Evolutionary conservation across 2,113 vertebrate genomes (phyloP).

Genomic region (Empidonax alnorum): DNA sequence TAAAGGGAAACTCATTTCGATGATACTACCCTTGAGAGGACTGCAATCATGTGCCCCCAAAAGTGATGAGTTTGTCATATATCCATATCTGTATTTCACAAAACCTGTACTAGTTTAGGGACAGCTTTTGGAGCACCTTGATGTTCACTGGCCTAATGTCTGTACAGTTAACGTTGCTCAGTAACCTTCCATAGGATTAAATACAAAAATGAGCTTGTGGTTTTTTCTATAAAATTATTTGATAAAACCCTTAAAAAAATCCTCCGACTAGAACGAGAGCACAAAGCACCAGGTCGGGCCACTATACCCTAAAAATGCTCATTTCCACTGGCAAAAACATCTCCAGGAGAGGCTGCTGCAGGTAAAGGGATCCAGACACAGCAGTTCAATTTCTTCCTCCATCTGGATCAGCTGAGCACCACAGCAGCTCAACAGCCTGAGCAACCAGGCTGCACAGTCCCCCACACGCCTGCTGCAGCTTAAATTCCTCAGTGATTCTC

Average conservation of each 20-base stretch:
- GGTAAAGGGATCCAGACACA: background rate
- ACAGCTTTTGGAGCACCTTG: background rate
- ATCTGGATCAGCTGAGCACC: background rate
- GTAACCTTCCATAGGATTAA: background rate
- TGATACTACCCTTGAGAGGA: background rate
- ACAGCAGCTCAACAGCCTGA: background rate
- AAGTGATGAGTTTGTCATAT: background rate
- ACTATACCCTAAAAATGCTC: background rate
- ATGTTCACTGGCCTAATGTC: background rate
- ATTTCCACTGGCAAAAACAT: background rate
- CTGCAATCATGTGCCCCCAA: background rate
- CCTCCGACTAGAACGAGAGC: background rate
- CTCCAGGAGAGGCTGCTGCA: background rate
- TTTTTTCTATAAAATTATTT: background rate
- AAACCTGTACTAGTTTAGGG: background rate
- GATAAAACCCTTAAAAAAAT: background rate
- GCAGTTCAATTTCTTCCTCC: background rate
- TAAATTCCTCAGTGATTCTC: background rate
- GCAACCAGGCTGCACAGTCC: background rate
- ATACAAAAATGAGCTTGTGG: background rate
- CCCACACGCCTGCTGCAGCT: background rate
- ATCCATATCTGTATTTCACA: background rate
- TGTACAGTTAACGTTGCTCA: background rate
- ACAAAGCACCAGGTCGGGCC: background rate
- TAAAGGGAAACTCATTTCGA: background rate